Conservation (phyloP, 2,888 invertebrate species). For the Eurois occulta region DNA sequence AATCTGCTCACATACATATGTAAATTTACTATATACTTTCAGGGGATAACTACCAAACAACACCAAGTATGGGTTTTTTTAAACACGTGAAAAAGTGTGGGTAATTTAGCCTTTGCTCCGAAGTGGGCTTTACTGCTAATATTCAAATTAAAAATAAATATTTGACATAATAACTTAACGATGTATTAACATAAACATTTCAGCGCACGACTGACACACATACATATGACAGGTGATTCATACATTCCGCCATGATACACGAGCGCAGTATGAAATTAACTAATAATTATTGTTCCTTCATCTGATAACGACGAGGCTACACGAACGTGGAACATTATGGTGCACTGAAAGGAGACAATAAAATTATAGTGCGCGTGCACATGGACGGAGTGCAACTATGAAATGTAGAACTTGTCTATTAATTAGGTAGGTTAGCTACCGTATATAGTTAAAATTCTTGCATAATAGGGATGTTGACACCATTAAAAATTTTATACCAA, state of each 20-base stretch:
- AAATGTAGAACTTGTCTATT: conserved; percentile 2
- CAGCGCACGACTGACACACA: conserved; percentile 48
- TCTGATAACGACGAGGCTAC: conserved; percentile 51
- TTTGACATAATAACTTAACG: background rate
- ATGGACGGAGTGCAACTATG: background rate
- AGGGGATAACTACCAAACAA: background rate
- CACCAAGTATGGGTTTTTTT: background rate
- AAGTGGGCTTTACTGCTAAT: background rate
- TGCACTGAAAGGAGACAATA: conserved; percentile 46
- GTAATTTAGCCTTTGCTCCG: background rate
- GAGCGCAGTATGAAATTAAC: conserved; percentile 47
- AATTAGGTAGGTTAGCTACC: too few species aligned
- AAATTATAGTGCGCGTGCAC: conserved; percentile 34
- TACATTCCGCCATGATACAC: conserved; percentile 33
- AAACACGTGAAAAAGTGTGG: background rate
- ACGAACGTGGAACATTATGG: conserved; percentile 53
- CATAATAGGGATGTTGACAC: too few species aligned
- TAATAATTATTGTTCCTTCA: conserved; percentile 53
- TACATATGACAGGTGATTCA: conserved; percentile 16
- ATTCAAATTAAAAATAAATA: background rate
- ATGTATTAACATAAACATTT: conserved; percentile 27
- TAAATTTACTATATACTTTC: background rate
- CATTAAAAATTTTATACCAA: too few species aligned
- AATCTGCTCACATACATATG: background rate
- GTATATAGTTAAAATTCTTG: too few species aligned